phyloP scores from a whole-genome alignment of 2,113 vertebrate genomes.

The Acinonyx jubatus region DNA sequence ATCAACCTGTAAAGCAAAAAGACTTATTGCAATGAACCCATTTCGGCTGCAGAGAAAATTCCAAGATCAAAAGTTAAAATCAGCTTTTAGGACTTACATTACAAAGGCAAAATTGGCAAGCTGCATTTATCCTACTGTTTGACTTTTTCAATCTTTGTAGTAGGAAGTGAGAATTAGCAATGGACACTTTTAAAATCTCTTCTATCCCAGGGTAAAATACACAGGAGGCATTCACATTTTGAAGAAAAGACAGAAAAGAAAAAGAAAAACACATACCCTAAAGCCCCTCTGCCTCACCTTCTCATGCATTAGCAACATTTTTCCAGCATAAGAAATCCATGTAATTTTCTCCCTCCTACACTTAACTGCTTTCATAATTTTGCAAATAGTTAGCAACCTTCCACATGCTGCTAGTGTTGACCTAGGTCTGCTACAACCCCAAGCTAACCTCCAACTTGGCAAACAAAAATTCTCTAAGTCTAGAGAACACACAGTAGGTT shows the following conservation, averaged over 20 bases:
- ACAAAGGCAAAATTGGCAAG: slow-evolving; percentile 76
- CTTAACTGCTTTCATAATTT: slow-evolving; percentile 61
- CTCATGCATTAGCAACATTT: slow-evolving; percentile 57
- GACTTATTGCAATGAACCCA: slow-evolving; percentile 18
- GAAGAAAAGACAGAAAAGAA: slow-evolving; percentile 70
- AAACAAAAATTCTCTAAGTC: background rate
- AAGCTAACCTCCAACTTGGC: slow-evolving; percentile 32
- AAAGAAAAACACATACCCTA: slow-evolving; percentile 44
- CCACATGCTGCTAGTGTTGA: background rate
- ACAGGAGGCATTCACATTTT: slow-evolving; percentile 62
- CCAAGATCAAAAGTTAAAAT: slow-evolving; percentile 72
- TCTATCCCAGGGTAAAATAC: slow-evolving; percentile 72
- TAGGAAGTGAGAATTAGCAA: slow-evolving; percentile 78
- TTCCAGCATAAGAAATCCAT: slow-evolving; percentile 50
- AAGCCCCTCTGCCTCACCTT: slow-evolving; percentile 64
- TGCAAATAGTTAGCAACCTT: slow-evolving; percentile 71
- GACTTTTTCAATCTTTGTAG: slow-evolving; percentile 68
- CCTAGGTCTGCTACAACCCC: slow-evolving; percentile 23
- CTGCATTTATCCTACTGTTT: slow-evolving; percentile 58
- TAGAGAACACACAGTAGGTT: background rate
- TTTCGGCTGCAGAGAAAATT: slow-evolving; percentile 71
- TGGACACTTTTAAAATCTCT: slow-evolving; percentile 79
- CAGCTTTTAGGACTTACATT: slow-evolving; percentile 59
- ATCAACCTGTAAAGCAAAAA: slow-evolving; percentile 85
- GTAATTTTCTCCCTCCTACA: slow-evolving; percentile 69